Conservation (phyloP, 2,888 invertebrate genomes). For the Acronicta psi region DNA sequence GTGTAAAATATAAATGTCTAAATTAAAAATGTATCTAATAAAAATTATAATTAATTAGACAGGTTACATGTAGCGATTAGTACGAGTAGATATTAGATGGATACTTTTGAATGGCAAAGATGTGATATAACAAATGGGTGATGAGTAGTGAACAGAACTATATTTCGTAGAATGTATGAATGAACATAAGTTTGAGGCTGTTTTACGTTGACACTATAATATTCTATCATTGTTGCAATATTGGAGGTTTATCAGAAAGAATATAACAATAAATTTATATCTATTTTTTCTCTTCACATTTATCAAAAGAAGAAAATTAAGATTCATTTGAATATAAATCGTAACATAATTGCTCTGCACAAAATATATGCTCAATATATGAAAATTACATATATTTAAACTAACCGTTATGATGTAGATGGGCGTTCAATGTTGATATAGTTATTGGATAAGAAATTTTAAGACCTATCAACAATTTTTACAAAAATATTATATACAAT, state of each 20-base stretch:
- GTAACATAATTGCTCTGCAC: conserved; percentile 59
- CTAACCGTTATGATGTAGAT: conserved; percentile 41
- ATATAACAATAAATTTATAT: conserved; percentile 10
- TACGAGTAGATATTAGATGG: conserved; percentile 52
- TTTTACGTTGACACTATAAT: conserved; percentile 55
- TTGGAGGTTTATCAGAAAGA: conserved; percentile 51
- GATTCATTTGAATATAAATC: conserved; percentile 31
- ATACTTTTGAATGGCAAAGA: conserved; percentile 60
- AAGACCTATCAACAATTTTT: conserved; percentile 52
- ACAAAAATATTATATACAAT: conserved; percentile 54
- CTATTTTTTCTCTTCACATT: conserved; percentile 22
- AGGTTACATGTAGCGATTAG: conserved; percentile 56
- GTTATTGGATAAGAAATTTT: conserved; percentile 50
- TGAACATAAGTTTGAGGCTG: conserved; percentile 44
- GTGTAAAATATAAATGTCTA: conserved; percentile 36
- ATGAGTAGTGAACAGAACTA: conserved; percentile 57
- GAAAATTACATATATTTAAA: conserved; percentile 48
- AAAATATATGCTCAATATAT: conserved; percentile 68
- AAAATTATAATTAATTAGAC: conserved; percentile 37
- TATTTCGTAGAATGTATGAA: conserved; percentile 41
- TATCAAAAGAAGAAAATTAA: conserved; percentile 33
- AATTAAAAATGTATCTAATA: conserved; percentile 9
- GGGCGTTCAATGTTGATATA: conserved; percentile 50
- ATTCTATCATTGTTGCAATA: conserved; percentile 57
- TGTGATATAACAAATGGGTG: conserved; percentile 67